Base-by-base conservation (phyloP, 2,888 invertebrate species). In the Blastobasis adustella region DNA sequence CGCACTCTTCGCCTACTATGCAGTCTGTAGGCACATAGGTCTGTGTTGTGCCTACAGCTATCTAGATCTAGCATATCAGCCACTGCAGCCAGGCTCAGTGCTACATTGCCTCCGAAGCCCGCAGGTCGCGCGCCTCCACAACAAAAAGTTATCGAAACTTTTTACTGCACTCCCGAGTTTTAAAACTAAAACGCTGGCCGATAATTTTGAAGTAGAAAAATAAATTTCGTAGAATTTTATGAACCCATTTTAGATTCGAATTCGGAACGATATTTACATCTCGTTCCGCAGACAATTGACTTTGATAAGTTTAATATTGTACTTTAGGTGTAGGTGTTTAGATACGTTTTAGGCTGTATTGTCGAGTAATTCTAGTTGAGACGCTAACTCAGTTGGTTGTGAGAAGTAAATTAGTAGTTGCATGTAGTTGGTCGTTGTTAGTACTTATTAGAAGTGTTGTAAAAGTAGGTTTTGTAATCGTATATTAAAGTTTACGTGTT, bases 1-100 rank as follows among this genome's bases (percentile, higher is more conserved):
- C 23, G 23, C 23, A 23, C 23, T 23, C 23, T 2, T 3, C 23
- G 23, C 23, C 23, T 23, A 23, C 23, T 23, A 23, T 23, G 37
- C 38, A 46, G 5, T 10, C n/a, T 10, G 6, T 39, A 6, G 38
- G 38, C 8, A n/a, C 42, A 9, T 47, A 44, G 51, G 41, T 6
- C 46, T 47, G 47, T 44, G 40, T 39, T 23, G 44, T 51, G 51
- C 50, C 50, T 50, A 50, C 49, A 41, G 23, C 43, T 49, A 49
- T 45, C 83, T 82, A 85, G 84, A 82, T 76, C 73, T 72, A 69
- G 68, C 65, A 58, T 82, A 79, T 78, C 81, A 79, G 70, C 63
- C 63, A 73, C 65, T 70, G 71, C 73, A 69, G 70, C 70, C 64
- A 55, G 59, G 72, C 71, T 79, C 83, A 84, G 83, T 85, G 71